These are phyloP conservation scores for Cephus nigrinus DNA, from an alignment of 2,888 invertebrate species.

Conservation along the genomic window DNA sequence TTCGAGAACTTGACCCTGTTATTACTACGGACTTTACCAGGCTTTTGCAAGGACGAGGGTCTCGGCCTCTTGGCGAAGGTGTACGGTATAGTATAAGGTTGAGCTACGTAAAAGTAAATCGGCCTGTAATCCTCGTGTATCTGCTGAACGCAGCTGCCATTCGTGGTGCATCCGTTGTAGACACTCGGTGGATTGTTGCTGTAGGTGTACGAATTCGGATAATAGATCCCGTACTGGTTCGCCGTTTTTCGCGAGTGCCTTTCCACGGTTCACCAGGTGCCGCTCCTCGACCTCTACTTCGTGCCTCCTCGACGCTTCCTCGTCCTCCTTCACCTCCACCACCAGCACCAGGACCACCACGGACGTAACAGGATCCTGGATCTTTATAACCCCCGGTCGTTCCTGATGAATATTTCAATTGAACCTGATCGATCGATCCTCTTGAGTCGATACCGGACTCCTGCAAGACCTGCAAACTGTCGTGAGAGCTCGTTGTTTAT, in stretches of 20 bases:
- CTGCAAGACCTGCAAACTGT: neutral
- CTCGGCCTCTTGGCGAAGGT: conserved; percentile 56
- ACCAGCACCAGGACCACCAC: neutral
- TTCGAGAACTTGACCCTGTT: conserved; percentile 59
- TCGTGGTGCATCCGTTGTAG: conserved; percentile 45
- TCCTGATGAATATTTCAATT: neutral
- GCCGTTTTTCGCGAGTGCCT: conserved; percentile 60
- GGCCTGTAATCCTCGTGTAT: conserved; percentile 59
- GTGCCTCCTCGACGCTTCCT: neutral
- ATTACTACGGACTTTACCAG: conserved; percentile 48
- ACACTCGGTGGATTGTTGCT: conserved; percentile 58
- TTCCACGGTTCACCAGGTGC: conserved; percentile 49
- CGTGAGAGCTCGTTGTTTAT: neutral
- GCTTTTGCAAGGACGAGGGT: conserved; percentile 50
- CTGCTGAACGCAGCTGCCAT: conserved; percentile 35
- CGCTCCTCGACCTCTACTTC: conserved; percentile 1
- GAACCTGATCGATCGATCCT: neutral
- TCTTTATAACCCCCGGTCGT: neutral
- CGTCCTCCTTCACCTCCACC: neutral
- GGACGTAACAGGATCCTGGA: neutral
- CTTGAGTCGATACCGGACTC: neutral
- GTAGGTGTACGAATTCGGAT: conserved; percentile 53
- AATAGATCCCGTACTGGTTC: conserved; percentile 57
- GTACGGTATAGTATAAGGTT: conserved; percentile 60
- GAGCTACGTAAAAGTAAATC: conserved; percentile 61